phyloP scores from a whole-genome alignment of 2,888 invertebrate species.

The Platycnemis pennipes region DNA sequence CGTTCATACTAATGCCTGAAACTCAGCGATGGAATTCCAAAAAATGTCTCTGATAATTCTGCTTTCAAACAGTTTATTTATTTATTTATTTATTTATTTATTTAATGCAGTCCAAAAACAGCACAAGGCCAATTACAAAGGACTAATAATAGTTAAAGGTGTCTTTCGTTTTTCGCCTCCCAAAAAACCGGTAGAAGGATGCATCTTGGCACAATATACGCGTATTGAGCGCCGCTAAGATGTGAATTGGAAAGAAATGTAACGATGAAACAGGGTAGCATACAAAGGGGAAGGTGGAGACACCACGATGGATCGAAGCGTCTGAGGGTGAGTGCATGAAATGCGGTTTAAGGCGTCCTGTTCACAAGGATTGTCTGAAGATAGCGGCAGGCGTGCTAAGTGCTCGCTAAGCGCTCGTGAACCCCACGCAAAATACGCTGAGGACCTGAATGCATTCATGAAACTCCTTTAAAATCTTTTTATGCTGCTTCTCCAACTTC shows the following conservation, averaged over 20 bases:
- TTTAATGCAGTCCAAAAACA: no score
- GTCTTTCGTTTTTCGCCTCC: no score
- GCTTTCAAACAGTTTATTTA: no score
- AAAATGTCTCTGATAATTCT: no score
- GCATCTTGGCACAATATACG: no score
- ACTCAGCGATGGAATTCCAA: no score
- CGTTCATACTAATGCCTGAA: no score
- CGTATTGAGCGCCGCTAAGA: background rate
- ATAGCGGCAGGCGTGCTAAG: background rate
- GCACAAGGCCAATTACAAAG: no score
- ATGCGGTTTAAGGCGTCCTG: background rate
- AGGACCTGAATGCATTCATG: background rate
- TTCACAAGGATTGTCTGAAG: background rate
- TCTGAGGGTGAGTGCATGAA: background rate
- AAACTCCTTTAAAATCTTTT: background rate
- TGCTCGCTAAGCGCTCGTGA: background rate
- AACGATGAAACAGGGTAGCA: background rate
- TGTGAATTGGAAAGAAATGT: background rate
- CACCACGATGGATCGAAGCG: slow-evolving; percentile 2
- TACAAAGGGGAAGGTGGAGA: background rate
- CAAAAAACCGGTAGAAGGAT: no score
- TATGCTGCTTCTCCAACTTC: background rate
- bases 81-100: no score
- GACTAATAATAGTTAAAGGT: no score
- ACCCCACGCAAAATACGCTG: background rate